Evolutionary conservation across 92 coral and sea anemone species (phyloP).

Genomic region (Micromussa lordhowensis): DNA sequence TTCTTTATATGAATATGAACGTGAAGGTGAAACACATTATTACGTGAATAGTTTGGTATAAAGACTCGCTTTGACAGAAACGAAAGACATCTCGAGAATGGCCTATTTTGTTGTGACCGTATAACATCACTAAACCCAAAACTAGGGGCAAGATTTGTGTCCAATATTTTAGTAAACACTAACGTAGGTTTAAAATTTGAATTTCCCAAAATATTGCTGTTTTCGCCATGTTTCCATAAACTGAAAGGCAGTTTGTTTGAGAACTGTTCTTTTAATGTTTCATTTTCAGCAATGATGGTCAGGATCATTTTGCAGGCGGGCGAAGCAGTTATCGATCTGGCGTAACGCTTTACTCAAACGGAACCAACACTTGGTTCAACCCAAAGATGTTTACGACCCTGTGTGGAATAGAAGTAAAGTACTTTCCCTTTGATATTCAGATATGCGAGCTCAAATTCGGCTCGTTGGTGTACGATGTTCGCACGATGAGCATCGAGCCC

Average conservation of each 20-base stretch:
- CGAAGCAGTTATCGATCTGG: constrained; percentile 66
- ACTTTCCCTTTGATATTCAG: constrained; percentile 90
- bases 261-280: not conserved
- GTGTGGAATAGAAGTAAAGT: constrained; percentile 75
- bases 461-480: constrained; percentile 77
- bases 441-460: constrained; percentile 83
- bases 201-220: too few species aligned
- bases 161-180: not conserved
- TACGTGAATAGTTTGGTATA: too few species aligned
- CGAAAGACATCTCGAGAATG: too few species aligned
- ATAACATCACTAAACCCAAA: not conserved
- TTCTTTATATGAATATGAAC: too few species aligned
- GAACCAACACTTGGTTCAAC: constrained; percentile 73
- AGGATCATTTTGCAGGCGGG: constrained; percentile 86
- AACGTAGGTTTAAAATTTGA: not conserved
- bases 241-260: not conserved
- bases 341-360: constrained; percentile 65
- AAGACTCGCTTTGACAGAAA: too few species aligned
- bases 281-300: constrained; percentile 75
- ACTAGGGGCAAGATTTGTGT: not conserved
- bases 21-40: too few species aligned
- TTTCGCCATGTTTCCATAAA: too few species aligned
- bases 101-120: not conserved
- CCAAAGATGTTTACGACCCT: constrained; percentile 80
- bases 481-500: constrained; percentile 66